phyloP scores from a whole-genome alignment of 2,113 vertebrate species.

The Saiga tatarica region DNA sequence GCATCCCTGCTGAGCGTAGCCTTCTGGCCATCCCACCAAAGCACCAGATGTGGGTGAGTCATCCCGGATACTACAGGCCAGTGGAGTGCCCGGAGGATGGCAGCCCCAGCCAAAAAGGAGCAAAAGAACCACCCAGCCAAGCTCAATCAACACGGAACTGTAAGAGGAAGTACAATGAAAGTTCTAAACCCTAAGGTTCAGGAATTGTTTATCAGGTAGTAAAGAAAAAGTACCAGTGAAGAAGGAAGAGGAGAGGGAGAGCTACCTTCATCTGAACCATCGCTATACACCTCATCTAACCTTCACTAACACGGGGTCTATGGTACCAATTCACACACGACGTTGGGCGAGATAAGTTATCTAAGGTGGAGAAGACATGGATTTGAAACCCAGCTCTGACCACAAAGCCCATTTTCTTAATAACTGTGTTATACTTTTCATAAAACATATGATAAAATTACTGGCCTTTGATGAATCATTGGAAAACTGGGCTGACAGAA shows the following conservation, averaged over 20 bases:
- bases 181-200: background rate
- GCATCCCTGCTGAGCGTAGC: background rate
- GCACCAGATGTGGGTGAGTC: background rate
- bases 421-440: background rate
- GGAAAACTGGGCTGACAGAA: background rate
- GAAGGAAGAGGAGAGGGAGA: background rate
- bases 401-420: background rate
- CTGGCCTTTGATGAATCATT: background rate
- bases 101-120: background rate
- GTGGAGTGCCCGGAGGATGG: background rate
- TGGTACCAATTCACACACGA: background rate
- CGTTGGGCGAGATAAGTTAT: background rate
- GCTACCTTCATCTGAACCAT: background rate
- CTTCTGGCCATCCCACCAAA: background rate
- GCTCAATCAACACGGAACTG: background rate
- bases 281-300: background rate
- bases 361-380: background rate
- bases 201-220: background rate
- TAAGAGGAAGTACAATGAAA: background rate
- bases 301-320: background rate
- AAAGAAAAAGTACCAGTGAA: background rate
- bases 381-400: background rate
- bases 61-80: background rate
- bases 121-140: background rate
- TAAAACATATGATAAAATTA: background rate